Evolutionary conservation across 2,797 vertebrate species (phyloP).

Genomic region (Tangara arthus): DNA sequence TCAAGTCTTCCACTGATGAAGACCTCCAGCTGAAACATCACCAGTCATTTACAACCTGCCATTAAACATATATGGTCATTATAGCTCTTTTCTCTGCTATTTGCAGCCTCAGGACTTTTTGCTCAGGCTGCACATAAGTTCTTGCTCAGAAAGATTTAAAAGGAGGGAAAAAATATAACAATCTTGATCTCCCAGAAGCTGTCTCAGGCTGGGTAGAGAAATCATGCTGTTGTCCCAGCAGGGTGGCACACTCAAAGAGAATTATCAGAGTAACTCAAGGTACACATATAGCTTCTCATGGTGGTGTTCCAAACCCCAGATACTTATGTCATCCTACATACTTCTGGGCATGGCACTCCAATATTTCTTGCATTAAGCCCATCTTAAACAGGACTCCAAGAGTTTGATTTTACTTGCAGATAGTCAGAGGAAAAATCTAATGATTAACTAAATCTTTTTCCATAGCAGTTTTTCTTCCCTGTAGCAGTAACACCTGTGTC

Average conservation of each 20-base stretch:
- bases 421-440: not conserved
- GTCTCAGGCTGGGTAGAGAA: not conserved
- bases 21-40: conserved; percentile 34
- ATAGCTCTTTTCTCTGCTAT: not conserved
- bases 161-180: not conserved
- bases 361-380: not conserved
- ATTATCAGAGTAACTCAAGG: not conserved
- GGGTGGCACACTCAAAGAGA: not conserved
- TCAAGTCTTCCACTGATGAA: conserved; percentile 28
- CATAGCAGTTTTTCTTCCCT: not conserved
- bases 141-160: conserved; percentile 25
- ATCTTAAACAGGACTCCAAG: not conserved
- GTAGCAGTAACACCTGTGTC: not conserved
- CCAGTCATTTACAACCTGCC: not conserved
- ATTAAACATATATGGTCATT: conserved; percentile 13
- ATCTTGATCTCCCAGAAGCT: not conserved
- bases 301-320: not conserved
- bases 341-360: not conserved
- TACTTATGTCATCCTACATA: not conserved
- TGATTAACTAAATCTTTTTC: conserved; percentile 16
- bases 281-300: not conserved
- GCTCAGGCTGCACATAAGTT: conserved; percentile 46
- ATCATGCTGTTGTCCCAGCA: not conserved
- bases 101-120: conserved; percentile 32
- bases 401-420: conserved; percentile 26